A percentile compares a stretch with the other conserved stretches of the same genome.
Conservation (phyloP, 2,888 invertebrate genomes). For the Drosophila macrospina region DNA sequence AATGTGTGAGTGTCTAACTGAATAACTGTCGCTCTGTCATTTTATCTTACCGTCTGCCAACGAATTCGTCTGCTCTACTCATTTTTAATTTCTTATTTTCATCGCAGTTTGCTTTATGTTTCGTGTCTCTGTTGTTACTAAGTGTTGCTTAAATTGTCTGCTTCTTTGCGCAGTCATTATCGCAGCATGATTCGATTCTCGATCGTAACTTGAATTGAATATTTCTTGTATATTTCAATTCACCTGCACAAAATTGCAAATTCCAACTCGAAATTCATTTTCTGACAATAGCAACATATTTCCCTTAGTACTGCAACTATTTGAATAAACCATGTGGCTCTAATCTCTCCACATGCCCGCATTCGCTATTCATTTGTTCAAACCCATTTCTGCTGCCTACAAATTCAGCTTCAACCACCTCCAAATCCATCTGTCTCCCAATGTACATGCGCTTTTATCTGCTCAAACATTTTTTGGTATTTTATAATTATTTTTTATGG, state of each 20-base stretch:
- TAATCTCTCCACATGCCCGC: slow-evolving; percentile 41
- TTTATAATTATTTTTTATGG: slow-evolving; percentile 69
- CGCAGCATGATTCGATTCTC: neutral
- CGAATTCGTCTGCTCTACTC: slow-evolving; percentile 46
- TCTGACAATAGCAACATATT: neutral
- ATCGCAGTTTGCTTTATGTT: slow-evolving; percentile 7
- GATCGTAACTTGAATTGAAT: neutral
- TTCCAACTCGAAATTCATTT: neutral
- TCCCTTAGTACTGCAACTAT: slow-evolving; percentile 15
- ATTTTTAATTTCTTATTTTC: slow-evolving; percentile 28
- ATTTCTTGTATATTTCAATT: neutral
- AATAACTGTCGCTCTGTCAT: slow-evolving; percentile 45
- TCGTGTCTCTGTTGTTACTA: slow-evolving; percentile 15
- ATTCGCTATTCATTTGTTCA: slow-evolving; percentile 59
- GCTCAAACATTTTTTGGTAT: slow-evolving; percentile 48
- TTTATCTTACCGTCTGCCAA: slow-evolving; percentile 45
- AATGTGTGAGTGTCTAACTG: slow-evolving; percentile 23
- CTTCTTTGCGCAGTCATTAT: slow-evolving; percentile 15
- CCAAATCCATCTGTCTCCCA: neutral
- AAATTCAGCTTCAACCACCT: neutral
- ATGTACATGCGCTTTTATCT: slow-evolving; percentile 32
- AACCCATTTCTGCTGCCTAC: slow-evolving; percentile 22
- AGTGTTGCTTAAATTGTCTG: slow-evolving; percentile 37
- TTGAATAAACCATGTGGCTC: slow-evolving; percentile 37
- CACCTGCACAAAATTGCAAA: no score